A percentile compares a stretch with the other conserved stretches of the same genome.
Evolutionary conservation across 2,888 invertebrate genomes (phyloP).

Genomic region (Neocrepidodera transversa): DNA sequence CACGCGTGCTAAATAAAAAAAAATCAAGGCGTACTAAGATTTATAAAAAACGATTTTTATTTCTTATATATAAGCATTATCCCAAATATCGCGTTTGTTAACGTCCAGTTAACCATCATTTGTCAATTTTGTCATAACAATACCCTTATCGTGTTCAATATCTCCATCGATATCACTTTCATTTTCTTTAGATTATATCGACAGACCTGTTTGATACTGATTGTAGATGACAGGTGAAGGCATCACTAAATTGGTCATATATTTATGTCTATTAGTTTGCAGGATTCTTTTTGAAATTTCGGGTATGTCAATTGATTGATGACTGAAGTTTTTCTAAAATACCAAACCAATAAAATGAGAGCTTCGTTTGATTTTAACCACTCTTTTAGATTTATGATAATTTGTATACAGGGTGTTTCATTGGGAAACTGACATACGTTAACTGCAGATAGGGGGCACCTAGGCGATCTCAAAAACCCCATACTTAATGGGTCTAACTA

Average conservation of each 20-base stretch:
- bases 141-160: constrained; percentile 23
- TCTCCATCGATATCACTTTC: constrained; percentile 32
- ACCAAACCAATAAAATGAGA: too few relatives aligned
- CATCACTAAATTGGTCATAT: not conserved
- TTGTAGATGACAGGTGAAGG: not conserved
- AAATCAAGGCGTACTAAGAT: too few relatives aligned
- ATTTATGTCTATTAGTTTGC: not conserved
- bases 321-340: too few relatives aligned
- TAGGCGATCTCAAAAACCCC: too few relatives aligned
- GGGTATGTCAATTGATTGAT: too few relatives aligned
- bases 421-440: too few relatives aligned
- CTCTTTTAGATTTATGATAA: too few relatives aligned
- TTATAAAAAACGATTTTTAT: not conserved
- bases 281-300: constrained; percentile 1
- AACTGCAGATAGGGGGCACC: too few relatives aligned
- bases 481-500: too few relatives aligned
- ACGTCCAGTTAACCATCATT: constrained; percentile 24
- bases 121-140: constrained; percentile 38
- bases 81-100: constrained; percentile 18
- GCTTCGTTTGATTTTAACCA: too few relatives aligned
- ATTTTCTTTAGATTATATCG: constrained; percentile 20
- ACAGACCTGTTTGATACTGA: constrained; percentile 1
- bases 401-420: too few relatives aligned
- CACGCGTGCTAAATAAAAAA: constrained; percentile 11
- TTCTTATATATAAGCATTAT: too few relatives aligned